phyloP scores from a whole-genome alignment of 2,797 vertebrate genomes.

The Eulemur albifrons region DNA sequence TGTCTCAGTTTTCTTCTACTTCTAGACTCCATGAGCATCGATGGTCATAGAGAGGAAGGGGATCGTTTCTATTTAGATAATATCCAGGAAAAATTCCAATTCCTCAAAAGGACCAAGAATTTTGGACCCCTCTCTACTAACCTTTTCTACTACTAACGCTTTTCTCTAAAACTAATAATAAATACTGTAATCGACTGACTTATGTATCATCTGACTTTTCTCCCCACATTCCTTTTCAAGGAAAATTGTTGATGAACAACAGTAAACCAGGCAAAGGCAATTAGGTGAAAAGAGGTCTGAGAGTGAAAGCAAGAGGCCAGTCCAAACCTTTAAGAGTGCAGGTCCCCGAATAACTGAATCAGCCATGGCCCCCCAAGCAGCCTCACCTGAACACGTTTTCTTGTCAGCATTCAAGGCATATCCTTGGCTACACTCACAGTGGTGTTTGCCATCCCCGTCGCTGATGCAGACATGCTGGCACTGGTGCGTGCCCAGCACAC shows the following conservation, averaged over 20 bases:
- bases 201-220: background rate
- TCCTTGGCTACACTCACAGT: conserved; percentile 88
- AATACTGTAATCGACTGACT: background rate
- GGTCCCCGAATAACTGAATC: background rate
- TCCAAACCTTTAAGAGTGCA: background rate
- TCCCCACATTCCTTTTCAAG: background rate
- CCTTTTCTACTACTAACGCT: background rate
- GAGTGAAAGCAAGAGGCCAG: background rate
- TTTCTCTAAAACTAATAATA: background rate
- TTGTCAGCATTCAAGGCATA: conserved; percentile 87
- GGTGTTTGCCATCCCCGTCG: conserved; percentile 81
- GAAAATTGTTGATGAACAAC: background rate
- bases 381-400: conserved; percentile 91
- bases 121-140: background rate
- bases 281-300: background rate
- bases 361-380: accelerated
- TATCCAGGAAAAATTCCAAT: background rate
- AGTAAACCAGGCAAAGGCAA: background rate
- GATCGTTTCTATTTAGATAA: background rate
- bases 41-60: background rate
- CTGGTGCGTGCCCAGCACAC: conserved; percentile 85
- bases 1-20: background rate
- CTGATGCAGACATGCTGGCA: conserved; percentile 91
- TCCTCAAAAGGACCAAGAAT: background rate
- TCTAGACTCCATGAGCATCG: background rate